Evolutionary conservation across 1,140 invertebrate species (phyloP), one percentile per base, ranked within the genome.

Genomic region (Papilio glaucus): DNA sequence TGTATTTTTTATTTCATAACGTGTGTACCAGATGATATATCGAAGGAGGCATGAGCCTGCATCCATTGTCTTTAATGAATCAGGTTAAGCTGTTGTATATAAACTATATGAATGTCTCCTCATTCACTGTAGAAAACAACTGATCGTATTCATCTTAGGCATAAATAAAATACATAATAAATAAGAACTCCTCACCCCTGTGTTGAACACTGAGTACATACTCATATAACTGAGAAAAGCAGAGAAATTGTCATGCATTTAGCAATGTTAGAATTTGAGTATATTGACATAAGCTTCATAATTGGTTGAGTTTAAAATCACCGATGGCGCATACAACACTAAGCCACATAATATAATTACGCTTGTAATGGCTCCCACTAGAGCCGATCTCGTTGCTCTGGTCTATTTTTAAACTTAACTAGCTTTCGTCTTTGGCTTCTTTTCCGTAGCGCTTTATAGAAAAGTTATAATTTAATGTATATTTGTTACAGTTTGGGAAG

Each of bases 321-420:
- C 49, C 12, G 10, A 24, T 57, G 24, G 18, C 10, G 15, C 8
- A 18, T 57, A 57, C 21, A 57, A 24, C 18, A 33, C 29, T 57
- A 57, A 57, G 49, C 49, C 49, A 57, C 24, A 57, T 57, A 57
- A 57, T 57, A 57, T 24, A 57, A 57, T 57, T 57, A 57, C 21
- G 49, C 49, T 26, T 57, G 49, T 57, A 57, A 57, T 57, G 21
- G 49, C 49, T 57, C 49, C 49, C 21, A 24, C 49, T 57, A 57
- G 49, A 57, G 18, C 49, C 18, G 49, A 57, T 57, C 49, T 57
- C 8, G 49, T 57, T 57, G 49, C 49, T 18, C 49, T 57, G 4
- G 49, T 57, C 24, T 57, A 57, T 57, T 57, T 57, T 57, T 57
- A 57, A 57, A 57, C 21, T 10, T 57, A 57, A 57, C 49, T 57